Percentiles rank a stretch among this genome's conserved stretches.
These are phyloP conservation scores for Drosophila tanythrix DNA, from an alignment of 2,888 invertebrate genomes.

Conservation along the genomic window DNA sequence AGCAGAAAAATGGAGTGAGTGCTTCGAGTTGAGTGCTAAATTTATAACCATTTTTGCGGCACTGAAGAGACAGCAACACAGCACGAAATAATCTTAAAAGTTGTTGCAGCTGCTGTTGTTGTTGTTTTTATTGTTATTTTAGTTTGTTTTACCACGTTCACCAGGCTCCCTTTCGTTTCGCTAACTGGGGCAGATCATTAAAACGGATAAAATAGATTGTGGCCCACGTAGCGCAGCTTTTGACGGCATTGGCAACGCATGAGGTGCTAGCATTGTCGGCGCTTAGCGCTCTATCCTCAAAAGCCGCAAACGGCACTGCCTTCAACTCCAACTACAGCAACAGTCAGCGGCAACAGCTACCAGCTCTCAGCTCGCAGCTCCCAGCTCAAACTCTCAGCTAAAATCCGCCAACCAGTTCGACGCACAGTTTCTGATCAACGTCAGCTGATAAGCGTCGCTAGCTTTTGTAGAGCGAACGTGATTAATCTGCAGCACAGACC, in stretches of 20 bases:
- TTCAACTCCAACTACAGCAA: conserved; percentile 30
- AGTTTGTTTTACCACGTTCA: conserved; percentile 65
- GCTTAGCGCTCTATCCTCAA: conserved; percentile 76
- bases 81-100: conserved; percentile 32
- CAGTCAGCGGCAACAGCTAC: conserved; percentile 11
- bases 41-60: conserved; percentile 66
- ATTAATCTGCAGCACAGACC: conserved; percentile 46
- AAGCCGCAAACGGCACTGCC: conserved; percentile 69
- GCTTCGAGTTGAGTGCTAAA: conserved; percentile 67
- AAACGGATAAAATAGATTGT: conserved; percentile 79
- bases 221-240: conserved; percentile 64
- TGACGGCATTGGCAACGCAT: conserved; percentile 44
- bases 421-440: conserved; percentile 71
- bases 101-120: conserved; percentile 43
- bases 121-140: conserved; percentile 31
- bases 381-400: conserved; percentile 27
- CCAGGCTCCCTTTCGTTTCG: conserved; percentile 72
- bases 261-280: conserved; percentile 67
- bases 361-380: conserved; percentile 22
- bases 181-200: conserved; percentile 81
- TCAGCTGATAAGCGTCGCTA: conserved; percentile 69
- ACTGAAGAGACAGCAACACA: conserved; percentile 40
- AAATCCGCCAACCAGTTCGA: conserved; percentile 52
- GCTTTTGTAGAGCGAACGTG: conserved; percentile 49
- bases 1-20: conserved; percentile 59